phyloP scores from a whole-genome alignment of 2,888 invertebrate species.

The Cataglyphis rosenhaueri region DNA sequence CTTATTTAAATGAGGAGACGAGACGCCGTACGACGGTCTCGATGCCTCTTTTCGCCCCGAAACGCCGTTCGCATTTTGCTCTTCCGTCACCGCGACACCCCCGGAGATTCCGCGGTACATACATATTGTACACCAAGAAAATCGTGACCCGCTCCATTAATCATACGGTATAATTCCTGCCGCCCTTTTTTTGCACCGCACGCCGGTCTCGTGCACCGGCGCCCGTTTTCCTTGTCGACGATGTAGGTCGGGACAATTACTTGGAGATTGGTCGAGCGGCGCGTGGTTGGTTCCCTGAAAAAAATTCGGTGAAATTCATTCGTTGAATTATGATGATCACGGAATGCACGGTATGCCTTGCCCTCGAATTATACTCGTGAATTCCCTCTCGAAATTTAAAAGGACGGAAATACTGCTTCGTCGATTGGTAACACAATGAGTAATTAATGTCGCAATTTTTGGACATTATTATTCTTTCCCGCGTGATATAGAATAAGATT shows the following conservation, averaged over 20 bases:
- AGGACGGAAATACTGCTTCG: neutral
- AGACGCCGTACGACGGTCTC: conserved; percentile 27
- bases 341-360: conserved; percentile 17
- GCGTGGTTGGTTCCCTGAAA: neutral
- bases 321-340: conserved; percentile 23
- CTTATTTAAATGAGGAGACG: conserved; percentile 83
- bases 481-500: neutral
- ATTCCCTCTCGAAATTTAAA: neutral
- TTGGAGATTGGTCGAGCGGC: conserved; percentile 18
- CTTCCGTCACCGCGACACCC: conserved; percentile 23
- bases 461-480: neutral
- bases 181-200: conserved; percentile 35
- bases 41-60: conserved; percentile 39
- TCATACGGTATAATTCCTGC: conserved; percentile 63
- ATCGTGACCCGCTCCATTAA: conserved; percentile 70
- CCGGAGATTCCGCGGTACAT: conserved; percentile 53
- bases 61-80: conserved; percentile 24
- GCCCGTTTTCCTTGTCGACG: neutral
- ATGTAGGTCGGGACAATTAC: conserved; percentile 41
- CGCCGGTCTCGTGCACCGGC: conserved; percentile 9
- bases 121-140: conserved; percentile 59
- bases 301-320: conserved; percentile 25
- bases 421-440: neutral
- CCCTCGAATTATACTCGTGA: neutral
- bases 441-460: neutral